Evolutionary conservation across 1,140 invertebrate genomes (phyloP).

Genomic region (Diabrotica virgifera): DNA sequence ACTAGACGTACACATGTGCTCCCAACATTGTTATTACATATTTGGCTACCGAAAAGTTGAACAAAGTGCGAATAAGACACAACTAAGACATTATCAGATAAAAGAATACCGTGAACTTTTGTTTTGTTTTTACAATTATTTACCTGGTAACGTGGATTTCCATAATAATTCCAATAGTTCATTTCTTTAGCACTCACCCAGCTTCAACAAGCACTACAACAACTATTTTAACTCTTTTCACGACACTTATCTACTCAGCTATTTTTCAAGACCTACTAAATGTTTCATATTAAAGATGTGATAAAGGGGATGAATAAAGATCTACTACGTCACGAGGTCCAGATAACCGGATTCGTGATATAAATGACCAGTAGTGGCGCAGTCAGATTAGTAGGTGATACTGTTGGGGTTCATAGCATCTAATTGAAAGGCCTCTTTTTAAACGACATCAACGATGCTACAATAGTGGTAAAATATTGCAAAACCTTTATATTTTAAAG

Average conservation of each 20-base stretch:
- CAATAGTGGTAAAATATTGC: too few relatives aligned
- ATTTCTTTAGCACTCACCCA: not conserved
- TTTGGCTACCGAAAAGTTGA: too few relatives aligned
- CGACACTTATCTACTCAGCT: constrained; percentile 8
- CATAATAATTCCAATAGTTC: constrained; percentile 21
- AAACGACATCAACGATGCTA: too few relatives aligned
- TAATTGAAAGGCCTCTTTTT: too few relatives aligned
- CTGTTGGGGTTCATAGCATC: not conserved
- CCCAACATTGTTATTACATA: too few relatives aligned
- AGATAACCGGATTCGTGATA: constrained; percentile 29
- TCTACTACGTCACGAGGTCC: constrained; percentile 25
- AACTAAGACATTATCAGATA: too few relatives aligned
- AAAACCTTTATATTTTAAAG: too few relatives aligned
- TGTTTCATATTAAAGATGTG: not conserved
- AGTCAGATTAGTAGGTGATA: not conserved
- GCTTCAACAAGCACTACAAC: not conserved
- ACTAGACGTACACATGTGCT: too few relatives aligned
- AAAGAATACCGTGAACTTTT: not conserved
- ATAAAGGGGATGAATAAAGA: constrained; percentile 29
- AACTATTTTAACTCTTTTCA: not conserved
- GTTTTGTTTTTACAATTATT: not conserved
- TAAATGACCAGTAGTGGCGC: constrained; percentile 6
- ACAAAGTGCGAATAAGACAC: too few relatives aligned
- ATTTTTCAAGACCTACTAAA: constrained; percentile 16
- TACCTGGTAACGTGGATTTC: constrained; percentile 6